Percentiles rank a stretch among this genome's conserved stretches.
Evolutionary conservation across 2,797 vertebrate species (phyloP).

Genomic region (Poecilia velifera): DNA sequence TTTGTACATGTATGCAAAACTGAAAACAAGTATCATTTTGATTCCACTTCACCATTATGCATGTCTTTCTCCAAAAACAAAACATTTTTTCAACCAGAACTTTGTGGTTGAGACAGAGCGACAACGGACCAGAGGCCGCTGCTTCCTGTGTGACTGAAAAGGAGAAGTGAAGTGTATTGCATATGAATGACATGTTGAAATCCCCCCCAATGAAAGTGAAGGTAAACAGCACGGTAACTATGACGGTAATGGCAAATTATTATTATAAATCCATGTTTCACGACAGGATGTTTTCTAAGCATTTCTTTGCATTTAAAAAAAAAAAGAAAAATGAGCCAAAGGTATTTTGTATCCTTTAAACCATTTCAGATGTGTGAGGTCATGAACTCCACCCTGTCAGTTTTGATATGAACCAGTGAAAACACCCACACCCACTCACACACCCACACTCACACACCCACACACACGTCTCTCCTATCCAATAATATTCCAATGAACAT

Average conservation of each 20-base stretch:
- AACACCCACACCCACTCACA: neutral
- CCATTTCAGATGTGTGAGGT: conserved; percentile 46
- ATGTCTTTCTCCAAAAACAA: no score
- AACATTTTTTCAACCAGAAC: neutral
- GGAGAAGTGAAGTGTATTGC: neutral
- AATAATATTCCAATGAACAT: conserved; percentile 31
- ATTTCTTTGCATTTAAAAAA: neutral
- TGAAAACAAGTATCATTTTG: neutral
- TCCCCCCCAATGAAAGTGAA: neutral
- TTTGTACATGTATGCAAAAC: neutral
- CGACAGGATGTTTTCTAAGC: conserved; percentile 36
- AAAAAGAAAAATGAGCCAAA: neutral
- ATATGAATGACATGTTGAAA: neutral
- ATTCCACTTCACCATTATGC: neutral
- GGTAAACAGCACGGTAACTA: neutral
- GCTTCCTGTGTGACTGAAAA: neutral
- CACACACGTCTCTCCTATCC: neutral
- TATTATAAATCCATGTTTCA: conserved; percentile 18
- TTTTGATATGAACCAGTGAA: conserved; percentile 15
- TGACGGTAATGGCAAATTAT: neutral
- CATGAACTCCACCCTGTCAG: conserved; percentile 26
- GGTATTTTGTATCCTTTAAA: conserved; percentile 38
- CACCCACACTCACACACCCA: neutral
- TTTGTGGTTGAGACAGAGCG: neutral
- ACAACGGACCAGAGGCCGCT: neutral